These are phyloP conservation scores for Oceanites oceanicus DNA, from an alignment of 2,113 vertebrate species.

Conservation along the genomic window DNA sequence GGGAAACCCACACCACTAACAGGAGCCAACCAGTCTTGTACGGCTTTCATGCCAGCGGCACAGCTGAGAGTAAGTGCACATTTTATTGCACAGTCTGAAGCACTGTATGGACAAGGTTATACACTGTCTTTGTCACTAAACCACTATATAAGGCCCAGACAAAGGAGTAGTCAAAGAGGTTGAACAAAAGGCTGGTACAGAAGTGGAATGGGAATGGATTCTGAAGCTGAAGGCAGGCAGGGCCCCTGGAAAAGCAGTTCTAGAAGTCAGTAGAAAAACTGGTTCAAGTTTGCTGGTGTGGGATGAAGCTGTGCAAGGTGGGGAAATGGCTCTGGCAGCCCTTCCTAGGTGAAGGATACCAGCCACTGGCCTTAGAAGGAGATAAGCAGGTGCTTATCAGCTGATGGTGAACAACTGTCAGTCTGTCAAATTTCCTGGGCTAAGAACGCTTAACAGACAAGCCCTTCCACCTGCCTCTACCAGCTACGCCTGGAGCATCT, in stretches of 20 bases:
- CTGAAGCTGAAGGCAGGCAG: not conserved
- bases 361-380: not conserved
- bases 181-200: not conserved
- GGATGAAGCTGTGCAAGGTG: not conserved
- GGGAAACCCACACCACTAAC: not conserved
- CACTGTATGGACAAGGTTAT: not conserved
- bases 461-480: not conserved
- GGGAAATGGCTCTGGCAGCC: not conserved
- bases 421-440: not conserved
- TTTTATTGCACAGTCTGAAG: not conserved
- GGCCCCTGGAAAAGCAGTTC: not conserved
- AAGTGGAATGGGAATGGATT: not conserved
- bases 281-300: not conserved
- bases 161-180: not conserved
- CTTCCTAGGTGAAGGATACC: not conserved
- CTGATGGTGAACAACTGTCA: not conserved
- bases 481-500: not conserved
- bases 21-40: not conserved
- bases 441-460: not conserved
- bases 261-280: not conserved
- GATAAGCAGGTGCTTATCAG: not conserved
- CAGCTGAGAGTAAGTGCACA: not conserved
- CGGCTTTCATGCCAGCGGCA: not conserved
- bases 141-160: not conserved
- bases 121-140: not conserved